A percentile compares a stretch with the other conserved stretches of the same genome.
Evolutionary conservation across 1,140 invertebrate genomes (phyloP).

Genomic region (Neodiprion lecontei): DNA sequence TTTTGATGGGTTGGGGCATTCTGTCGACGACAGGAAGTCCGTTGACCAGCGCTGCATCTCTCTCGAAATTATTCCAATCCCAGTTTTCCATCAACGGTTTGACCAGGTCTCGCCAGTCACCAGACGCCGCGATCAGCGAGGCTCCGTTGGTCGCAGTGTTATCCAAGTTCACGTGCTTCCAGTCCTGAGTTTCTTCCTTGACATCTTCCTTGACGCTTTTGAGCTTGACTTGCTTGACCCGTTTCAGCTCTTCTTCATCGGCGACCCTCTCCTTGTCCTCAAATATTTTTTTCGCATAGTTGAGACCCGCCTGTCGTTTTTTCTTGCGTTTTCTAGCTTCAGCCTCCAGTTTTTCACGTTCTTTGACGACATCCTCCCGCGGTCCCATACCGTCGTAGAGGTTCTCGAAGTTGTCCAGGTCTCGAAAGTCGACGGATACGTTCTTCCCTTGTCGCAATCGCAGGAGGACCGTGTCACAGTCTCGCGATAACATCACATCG

Average conservation of each 20-base stretch:
- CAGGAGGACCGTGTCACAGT: conserved; percentile 75
- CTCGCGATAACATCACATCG: conserved; percentile 77
- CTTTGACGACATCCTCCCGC: conserved; percentile 66
- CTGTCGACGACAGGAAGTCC: conserved; percentile 55
- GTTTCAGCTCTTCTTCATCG: conserved; percentile 64
- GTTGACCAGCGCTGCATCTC: conserved; percentile 50
- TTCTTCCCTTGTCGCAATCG: conserved; percentile 76
- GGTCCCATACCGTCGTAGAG: conserved; percentile 73
- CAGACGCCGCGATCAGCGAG: conserved; percentile 52
- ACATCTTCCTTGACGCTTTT: conserved; percentile 57
- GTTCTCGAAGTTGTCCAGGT: conserved; percentile 66
- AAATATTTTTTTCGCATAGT: conserved; percentile 75
- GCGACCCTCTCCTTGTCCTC: conserved; percentile 75
- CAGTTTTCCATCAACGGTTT: conserved; percentile 66
- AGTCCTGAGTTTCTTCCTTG: conserved; percentile 32
- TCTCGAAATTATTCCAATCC: conserved; percentile 70
- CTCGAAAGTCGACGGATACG: conserved; percentile 73
- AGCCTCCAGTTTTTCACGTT: conserved; percentile 66
- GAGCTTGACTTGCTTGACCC: conserved; percentile 61
- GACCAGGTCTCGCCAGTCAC: conserved; percentile 68
- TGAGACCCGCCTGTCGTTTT: conserved; percentile 65
- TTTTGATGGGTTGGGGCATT: conserved; percentile 62
- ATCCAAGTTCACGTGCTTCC: conserved; percentile 42
- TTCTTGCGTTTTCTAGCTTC: conserved; percentile 66
- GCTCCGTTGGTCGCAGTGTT: conserved; percentile 30